phyloP scores from a whole-genome alignment of 2,888 invertebrate genomes.

The Antheraea assamensis region DNA sequence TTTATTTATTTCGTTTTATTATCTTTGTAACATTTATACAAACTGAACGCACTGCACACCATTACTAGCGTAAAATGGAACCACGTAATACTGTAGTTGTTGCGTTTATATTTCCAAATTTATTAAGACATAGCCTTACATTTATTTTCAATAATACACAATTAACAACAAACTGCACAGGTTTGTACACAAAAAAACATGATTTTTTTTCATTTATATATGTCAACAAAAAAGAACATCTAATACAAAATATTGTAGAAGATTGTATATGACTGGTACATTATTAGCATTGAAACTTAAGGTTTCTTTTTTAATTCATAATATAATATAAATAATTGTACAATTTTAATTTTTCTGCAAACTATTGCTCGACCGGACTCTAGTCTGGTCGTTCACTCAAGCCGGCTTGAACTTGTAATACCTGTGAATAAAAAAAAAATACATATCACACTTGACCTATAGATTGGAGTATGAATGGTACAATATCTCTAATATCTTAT shows the following conservation, averaged over 20 bases:
- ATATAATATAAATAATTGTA: constrained; percentile 8
- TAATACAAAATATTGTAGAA: constrained; percentile 1
- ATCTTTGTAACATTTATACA: constrained; percentile 37
- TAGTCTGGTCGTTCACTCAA: constrained; percentile 27
- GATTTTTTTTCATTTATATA: constrained; percentile 8
- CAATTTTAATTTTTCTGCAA: not conserved
- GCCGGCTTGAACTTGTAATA: constrained; percentile 55
- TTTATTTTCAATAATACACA: constrained; percentile 34
- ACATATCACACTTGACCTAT: too few relatives aligned
- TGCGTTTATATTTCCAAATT: constrained; percentile 36
- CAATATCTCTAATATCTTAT: too few relatives aligned
- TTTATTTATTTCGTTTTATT: constrained; percentile 38
- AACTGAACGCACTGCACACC: constrained; percentile 39
- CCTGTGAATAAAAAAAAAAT: constrained; percentile 46
- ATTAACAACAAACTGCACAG: constrained; percentile 39
- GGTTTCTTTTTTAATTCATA: not conserved
- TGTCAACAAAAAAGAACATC: constrained; percentile 5
- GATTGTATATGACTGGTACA: not conserved
- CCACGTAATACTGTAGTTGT: constrained; percentile 69
- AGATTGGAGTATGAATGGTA: too few relatives aligned
- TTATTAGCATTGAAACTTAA: not conserved
- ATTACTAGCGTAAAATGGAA: constrained; percentile 49
- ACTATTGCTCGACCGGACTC: constrained; percentile 12
- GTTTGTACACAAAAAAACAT: constrained; percentile 8
- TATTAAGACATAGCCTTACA: constrained; percentile 21